phyloP scores from a whole-genome alignment of 2,888 invertebrate species.

The Schizotus pectinicornis region DNA sequence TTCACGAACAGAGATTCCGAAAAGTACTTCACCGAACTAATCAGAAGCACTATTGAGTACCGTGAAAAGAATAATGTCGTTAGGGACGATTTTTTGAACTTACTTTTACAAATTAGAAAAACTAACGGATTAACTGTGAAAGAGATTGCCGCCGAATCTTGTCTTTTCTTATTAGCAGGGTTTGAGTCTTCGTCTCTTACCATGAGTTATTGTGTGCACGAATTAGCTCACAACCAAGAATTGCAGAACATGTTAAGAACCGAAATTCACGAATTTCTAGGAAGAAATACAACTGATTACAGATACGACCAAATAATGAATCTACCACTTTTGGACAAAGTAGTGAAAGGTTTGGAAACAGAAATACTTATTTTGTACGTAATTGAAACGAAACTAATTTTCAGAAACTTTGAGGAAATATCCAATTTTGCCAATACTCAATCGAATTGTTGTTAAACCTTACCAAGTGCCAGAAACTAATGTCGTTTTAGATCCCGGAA shows the following conservation, averaged over 20 bases:
- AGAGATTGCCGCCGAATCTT: constrained; percentile 13
- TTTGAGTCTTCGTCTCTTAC: constrained; percentile 15
- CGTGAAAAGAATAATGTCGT: constrained; percentile 9
- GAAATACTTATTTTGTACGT: background rate
- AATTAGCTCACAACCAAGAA: constrained; percentile 14
- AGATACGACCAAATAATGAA: constrained; percentile 14
- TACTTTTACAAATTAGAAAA: constrained; percentile 12
- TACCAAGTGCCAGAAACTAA: constrained; percentile 28
- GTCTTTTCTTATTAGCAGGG: constrained; percentile 14
- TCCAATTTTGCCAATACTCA: constrained; percentile 19
- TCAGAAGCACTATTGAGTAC: constrained; percentile 4
- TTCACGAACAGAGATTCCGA: background rate
- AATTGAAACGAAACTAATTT: background rate
- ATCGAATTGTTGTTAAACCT: constrained; percentile 23
- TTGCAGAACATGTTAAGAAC: constrained; percentile 10
- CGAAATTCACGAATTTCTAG: constrained; percentile 15
- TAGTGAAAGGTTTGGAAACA: constrained; percentile 11
- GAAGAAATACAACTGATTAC: constrained; percentile 7
- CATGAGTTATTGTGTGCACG: constrained; percentile 11
- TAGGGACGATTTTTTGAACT: constrained; percentile 13
- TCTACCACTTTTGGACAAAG: constrained; percentile 16
- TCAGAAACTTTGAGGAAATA: constrained; percentile 30
- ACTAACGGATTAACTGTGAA: constrained; percentile 9
- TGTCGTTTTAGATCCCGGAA: constrained; percentile 8
- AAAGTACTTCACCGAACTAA: constrained; percentile 5